Evolutionary conservation across 2,888 invertebrate species (phyloP).

Genomic region (Chesias legatella): DNA sequence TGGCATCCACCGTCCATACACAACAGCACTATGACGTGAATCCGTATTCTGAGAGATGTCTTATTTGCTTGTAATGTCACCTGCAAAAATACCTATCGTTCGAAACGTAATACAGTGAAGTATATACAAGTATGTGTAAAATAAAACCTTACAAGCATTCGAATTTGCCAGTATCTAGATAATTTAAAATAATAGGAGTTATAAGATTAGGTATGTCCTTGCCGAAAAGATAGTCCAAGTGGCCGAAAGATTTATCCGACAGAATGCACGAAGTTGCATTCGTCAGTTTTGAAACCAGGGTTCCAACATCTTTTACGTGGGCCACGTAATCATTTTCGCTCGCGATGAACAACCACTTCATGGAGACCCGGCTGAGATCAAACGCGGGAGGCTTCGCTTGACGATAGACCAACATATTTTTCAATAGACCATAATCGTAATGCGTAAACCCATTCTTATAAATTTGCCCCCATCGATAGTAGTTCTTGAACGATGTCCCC

Average conservation of each 20-base stretch:
- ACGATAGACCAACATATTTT: slow-evolving; percentile 31
- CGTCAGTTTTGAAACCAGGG: slow-evolving; percentile 22
- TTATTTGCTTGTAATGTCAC: no score
- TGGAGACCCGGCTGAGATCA: slow-evolving; percentile 29
- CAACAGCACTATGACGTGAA: no score
- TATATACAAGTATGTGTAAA: not conserved
- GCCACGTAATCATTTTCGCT: slow-evolving; percentile 38
- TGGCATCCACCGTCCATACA: no score
- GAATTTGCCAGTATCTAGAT: slow-evolving; percentile 25
- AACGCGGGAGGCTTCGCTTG: slow-evolving; percentile 28
- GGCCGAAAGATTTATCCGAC: slow-evolving; percentile 35
- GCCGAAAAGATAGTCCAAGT: slow-evolving; percentile 42
- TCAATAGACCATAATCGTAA: slow-evolving; percentile 30
- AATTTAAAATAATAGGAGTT: slow-evolving; percentile 32
- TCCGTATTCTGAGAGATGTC: no score
- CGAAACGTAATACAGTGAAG: no score
- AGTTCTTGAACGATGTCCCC: slow-evolving; percentile 39
- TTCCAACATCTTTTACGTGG: slow-evolving; percentile 31
- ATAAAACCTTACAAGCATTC: slow-evolving; percentile 21
- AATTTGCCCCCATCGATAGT: slow-evolving; percentile 38
- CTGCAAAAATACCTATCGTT: no score
- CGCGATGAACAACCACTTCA: slow-evolving; percentile 31
- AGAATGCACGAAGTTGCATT: slow-evolving; percentile 32
- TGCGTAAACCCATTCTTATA: slow-evolving; percentile 34
- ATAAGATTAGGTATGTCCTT: slow-evolving; percentile 35